Evolutionary conservation across 2,888 invertebrate genomes (phyloP).

Genomic region (Agrenia bidenticulata): DNA sequence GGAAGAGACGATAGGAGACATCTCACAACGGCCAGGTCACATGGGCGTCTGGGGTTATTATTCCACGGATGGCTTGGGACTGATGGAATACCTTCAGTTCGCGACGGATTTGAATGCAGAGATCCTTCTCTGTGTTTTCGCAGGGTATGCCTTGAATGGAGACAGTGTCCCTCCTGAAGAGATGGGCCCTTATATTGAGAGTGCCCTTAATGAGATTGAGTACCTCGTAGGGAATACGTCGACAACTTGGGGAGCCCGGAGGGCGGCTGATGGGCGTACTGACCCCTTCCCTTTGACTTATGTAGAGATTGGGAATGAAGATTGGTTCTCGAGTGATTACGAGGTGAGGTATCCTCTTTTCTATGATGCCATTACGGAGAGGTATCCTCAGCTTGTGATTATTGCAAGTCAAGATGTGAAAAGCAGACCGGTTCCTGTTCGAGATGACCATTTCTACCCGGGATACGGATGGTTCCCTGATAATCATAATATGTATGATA

Average conservation of each 20-base stretch:
- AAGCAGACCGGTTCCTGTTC: constrained; percentile 25
- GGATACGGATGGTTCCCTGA: constrained; percentile 28
- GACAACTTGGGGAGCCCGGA: constrained; percentile 25
- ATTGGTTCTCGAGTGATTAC: constrained; percentile 22
- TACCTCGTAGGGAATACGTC: constrained; percentile 23
- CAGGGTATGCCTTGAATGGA: constrained; percentile 21
- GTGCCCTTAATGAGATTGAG: constrained; percentile 29
- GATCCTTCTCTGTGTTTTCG: constrained; percentile 24
- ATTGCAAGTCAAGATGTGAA: constrained; percentile 23
- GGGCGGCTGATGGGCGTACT: constrained; percentile 27
- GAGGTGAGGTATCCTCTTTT: constrained; percentile 23
- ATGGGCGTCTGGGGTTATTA: constrained; percentile 30
- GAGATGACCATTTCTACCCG: constrained; percentile 26
- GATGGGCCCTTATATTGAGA: constrained; percentile 28
- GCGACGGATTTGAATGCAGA: constrained; percentile 27
- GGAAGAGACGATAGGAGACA: constrained; percentile 30
- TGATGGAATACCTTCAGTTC: constrained; percentile 25
- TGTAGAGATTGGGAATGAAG: constrained; percentile 31
- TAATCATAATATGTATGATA: constrained; percentile 21
- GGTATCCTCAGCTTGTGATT: constrained; percentile 20
- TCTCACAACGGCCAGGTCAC: constrained; percentile 22
- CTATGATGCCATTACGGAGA: constrained; percentile 21
- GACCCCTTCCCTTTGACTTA: constrained; percentile 25
- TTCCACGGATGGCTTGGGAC: constrained; percentile 24
- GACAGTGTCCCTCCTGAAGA: constrained; percentile 27